Base-by-base conservation (phyloP, 53 echinoderm and acorn worm genomes). In the Antedon mediterranea region DNA sequence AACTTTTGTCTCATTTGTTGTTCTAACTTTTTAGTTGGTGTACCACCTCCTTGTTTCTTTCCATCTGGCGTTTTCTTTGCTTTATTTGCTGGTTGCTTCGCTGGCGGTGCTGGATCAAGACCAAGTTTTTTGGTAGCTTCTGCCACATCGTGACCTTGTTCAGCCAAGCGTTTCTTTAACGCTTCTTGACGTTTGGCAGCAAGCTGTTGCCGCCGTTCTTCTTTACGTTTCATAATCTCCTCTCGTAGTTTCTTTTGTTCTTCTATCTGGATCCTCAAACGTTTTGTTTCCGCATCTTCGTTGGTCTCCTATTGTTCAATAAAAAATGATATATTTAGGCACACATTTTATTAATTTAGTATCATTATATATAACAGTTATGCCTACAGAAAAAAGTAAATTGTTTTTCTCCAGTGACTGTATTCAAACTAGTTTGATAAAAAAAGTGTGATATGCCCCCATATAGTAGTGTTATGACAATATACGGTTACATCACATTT, bases 221-320 rank as follows among this genome's bases (percentile, higher is more conserved):
- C 97, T 71, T 97, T 97, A 27, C 97, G 57, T 76, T 89, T 87
- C 80, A 91, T 80, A 28, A 97, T 92, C 73, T 82, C 86, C 77
- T 92, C 92, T 23, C 97, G 71, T 4, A 97, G 88, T 76, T 88
- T 88, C 90, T 97, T 97, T 80, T 97, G 97, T 75, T 97, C 97
- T 27, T 81, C 92, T 29, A 97, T 73, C 83, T 88, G 89, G 18
- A 97, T 41, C 7, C 89, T 85, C n/a, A 97, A 74, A 71, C 74
- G 71, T 85, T 78, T 84, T 27, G 83, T 84, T 72, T 97, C 92
- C 72, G 85, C 86, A 43, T 89, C 91, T 70, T 89, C 92, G 75
- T 97, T 85, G 27, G 84, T 75, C 71, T 80, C 71, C 32, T 18
- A 20, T 32, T 0, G 34, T 30, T 31, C 29, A 76, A 32, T 4